Conservation (phyloP, 2,797 vertebrate species). For the Peromyscus eremicus region DNA sequence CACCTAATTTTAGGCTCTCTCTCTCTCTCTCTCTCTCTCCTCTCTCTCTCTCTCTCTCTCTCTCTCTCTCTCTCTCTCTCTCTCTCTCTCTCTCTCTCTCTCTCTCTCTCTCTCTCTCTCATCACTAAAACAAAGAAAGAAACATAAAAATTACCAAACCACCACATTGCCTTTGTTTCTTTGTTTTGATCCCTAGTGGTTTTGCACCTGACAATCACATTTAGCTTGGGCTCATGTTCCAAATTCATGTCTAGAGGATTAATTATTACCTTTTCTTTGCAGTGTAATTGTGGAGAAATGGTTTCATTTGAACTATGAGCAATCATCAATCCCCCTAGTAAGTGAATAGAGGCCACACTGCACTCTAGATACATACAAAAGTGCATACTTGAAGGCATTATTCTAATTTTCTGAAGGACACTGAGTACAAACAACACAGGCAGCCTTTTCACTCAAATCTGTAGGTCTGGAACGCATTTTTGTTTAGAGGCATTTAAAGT, state of each 20-base stretch:
- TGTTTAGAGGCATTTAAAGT: background rate
- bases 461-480: conserved; percentile 7
- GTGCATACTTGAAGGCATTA: background rate
- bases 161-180: background rate
- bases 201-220: background rate
- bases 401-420: background rate
- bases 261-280: conserved; percentile 9
- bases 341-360: background rate
- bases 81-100: background rate
- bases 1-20: background rate
- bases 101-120: background rate
- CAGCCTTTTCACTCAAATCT: background rate
- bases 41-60: too few relatives aligned
- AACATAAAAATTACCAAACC: background rate
- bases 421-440: background rate
- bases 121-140: background rate
- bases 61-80: background rate
- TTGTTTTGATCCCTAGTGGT: background rate
- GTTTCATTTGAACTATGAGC: background rate
- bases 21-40: background rate
- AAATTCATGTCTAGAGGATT: background rate
- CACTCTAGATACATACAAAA: background rate
- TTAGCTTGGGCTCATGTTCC: conserved; percentile 7
- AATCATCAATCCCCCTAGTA: background rate
- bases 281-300: conserved; percentile 1